These are phyloP conservation scores for Orthonyx spaldingii DNA, from an alignment of 2,113 vertebrate genomes.

Conservation along the genomic window DNA sequence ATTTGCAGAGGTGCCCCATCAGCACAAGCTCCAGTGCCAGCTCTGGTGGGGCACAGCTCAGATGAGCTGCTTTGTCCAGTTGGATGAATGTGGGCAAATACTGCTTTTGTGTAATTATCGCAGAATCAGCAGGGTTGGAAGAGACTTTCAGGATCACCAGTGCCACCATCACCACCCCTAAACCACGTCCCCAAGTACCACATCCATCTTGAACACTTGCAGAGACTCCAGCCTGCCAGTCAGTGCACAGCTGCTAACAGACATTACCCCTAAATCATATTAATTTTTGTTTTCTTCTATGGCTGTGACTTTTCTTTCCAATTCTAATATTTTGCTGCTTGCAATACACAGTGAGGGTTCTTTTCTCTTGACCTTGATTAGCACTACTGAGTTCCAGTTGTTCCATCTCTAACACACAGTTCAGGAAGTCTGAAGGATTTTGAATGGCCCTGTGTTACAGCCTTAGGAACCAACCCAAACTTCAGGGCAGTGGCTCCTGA, in stretches of 20 bases:
- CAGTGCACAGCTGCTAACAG: not conserved
- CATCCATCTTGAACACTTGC: too few relatives aligned
- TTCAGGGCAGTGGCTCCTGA: not conserved
- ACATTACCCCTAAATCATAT: rapidly evolving
- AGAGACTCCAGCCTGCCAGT: not conserved
- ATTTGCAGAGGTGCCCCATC: not conserved
- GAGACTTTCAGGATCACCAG: not conserved
- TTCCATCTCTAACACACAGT: not conserved
- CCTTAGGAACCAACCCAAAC: not conserved
- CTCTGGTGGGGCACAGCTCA: not conserved
- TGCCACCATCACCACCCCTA: not conserved
- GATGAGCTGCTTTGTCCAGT: not conserved
- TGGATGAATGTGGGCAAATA: not conserved
- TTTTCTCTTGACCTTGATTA: not conserved
- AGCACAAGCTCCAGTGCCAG: not conserved
- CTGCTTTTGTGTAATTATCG: not conserved
- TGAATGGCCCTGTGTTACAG: not conserved
- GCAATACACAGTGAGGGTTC: not conserved
- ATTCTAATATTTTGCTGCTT: not conserved
- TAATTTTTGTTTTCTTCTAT: too few relatives aligned
- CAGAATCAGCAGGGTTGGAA: not conserved
- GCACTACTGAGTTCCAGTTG: not conserved
- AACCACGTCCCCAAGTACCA: not conserved
- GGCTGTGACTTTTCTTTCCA: not conserved
- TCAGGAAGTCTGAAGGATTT: not conserved